Evolutionary conservation across 2,888 invertebrate genomes (phyloP), one percentile per base, ranked within the genome.

Genomic region (Brenthis daphne): DNA sequence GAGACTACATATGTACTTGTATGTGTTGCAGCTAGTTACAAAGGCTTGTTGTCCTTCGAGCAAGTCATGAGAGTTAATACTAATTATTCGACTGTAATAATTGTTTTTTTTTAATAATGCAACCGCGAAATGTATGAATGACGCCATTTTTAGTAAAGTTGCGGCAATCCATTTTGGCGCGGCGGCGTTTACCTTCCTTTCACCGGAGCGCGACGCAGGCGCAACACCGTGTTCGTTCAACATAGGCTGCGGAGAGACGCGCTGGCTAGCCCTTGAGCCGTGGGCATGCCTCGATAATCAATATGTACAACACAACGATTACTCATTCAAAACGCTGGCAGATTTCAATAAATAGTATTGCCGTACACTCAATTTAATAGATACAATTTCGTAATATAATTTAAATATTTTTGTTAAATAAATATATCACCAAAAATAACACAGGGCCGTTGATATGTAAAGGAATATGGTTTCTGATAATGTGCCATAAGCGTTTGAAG

Each of bases 61-160:
- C 67, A 73, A 76, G 77, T 75, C 77, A 75, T 76, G 77, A 77
- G 76, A 75, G 77, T 37, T 61, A 47, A 79, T 74, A 74, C 70
- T 74, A 75, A 78, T 81, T 77, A 77, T 76, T 69, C 56, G 58
- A 55, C 77, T 76, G 80, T 83, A 84, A 83, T 85, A 81, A 80
- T 73, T 20, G 20, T 20, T 20, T 75, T 75, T 76, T 76, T 81
- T 82, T 80, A 80, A 83, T 85, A 88, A 86, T 85, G 85, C 82
- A 87, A 88, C 83, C 84, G 82, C 85, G 82, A 89, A 88, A 84
- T 85, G 82, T 86, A 86, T 87, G 84, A 90, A 86, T 90, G 89
- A 90, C 88, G 91, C 90, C 90, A 92, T 90, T 90, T 89, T 90
- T 90, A 87, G 88, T 86, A 80, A 84, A 85, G 89, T 90, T 91